Evolutionary conservation across 2,113 vertebrate species (phyloP).

Genomic region (Microtus oregoni): DNA sequence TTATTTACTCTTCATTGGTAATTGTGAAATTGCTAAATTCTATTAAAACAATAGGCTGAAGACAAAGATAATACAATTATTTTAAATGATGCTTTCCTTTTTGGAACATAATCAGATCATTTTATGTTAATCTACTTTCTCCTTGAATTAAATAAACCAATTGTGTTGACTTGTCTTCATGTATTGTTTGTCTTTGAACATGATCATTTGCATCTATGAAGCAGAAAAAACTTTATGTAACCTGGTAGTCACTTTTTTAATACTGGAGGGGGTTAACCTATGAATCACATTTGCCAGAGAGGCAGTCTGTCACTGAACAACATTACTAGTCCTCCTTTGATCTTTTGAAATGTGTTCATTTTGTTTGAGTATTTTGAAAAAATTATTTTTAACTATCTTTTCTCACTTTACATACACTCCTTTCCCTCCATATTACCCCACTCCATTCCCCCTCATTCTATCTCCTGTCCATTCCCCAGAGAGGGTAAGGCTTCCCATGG

Average conservation of each 20-base stretch:
- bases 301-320: too few relatives aligned
- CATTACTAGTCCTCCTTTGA: not conserved
- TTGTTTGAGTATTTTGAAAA: not conserved
- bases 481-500: too few relatives aligned
- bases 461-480: too few relatives aligned
- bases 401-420: too few relatives aligned
- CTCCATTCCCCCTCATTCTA: too few relatives aligned
- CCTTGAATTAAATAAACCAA: slow-evolving; percentile 75
- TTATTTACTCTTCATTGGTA: slow-evolving; percentile 54
- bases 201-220: not conserved
- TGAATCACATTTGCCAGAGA: not conserved
- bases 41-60: slow-evolving; percentile 62
- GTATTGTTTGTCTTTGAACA: not conserved
- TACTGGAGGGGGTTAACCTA: not conserved
- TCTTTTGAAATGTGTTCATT: not conserved
- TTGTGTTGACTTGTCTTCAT: slow-evolving; percentile 63
- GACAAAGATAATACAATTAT: slow-evolving; percentile 79
- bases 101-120: slow-evolving; percentile 74
- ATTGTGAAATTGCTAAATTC: slow-evolving; percentile 74
- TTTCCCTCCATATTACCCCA: too few relatives aligned
- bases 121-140: slow-evolving; percentile 78
- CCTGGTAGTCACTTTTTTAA: not conserved
- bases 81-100: slow-evolving; percentile 70
- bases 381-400: too few relatives aligned
- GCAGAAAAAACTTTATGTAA: too few relatives aligned